Evolutionary conservation across 2,797 vertebrate species (phyloP).

Genomic region (Danio jaintianensis): DNA sequence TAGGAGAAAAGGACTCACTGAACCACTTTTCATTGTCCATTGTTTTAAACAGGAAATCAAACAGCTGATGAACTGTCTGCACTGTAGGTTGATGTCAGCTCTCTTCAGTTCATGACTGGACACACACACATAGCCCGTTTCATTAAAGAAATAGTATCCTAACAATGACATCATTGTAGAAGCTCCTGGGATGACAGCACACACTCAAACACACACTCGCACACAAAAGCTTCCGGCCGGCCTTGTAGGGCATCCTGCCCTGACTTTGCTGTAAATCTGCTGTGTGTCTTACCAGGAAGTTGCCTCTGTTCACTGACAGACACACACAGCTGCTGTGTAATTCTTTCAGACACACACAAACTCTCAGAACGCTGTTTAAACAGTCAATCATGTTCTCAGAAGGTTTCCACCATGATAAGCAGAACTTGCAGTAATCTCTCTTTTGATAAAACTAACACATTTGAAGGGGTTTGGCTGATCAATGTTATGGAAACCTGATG

Average conservation of each 20-base stretch:
- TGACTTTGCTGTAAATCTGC: conserved; percentile 72
- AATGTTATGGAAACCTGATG: background rate
- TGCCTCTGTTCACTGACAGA: conserved; percentile 63
- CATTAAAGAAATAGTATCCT: conserved; percentile 45
- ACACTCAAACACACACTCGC: conserved; percentile 37
- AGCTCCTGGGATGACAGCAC: conserved; percentile 37
- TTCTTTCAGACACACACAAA: conserved; percentile 53
- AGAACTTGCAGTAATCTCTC: background rate
- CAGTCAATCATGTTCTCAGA: background rate
- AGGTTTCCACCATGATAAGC: background rate
- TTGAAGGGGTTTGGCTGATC: background rate
- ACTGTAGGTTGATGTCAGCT: conserved; percentile 45
- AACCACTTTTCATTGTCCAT: conserved; percentile 41
- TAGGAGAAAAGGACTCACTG: background rate
- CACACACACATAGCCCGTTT: conserved; percentile 53
- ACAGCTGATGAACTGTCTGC: conserved; percentile 50
- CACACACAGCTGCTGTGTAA: conserved; percentile 74
- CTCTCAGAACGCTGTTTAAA: conserved; percentile 25
- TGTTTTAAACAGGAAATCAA: conserved; percentile 58
- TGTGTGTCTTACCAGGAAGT: conserved; percentile 56
- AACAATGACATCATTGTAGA: conserved; percentile 50
- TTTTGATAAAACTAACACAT: background rate
- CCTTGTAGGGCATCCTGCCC: conserved; percentile 53
- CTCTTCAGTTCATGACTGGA: conserved; percentile 27
- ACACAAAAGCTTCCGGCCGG: conserved; percentile 54